phyloP scores from a whole-genome alignment of 2,888 invertebrate species.

The Timandra comae region DNA sequence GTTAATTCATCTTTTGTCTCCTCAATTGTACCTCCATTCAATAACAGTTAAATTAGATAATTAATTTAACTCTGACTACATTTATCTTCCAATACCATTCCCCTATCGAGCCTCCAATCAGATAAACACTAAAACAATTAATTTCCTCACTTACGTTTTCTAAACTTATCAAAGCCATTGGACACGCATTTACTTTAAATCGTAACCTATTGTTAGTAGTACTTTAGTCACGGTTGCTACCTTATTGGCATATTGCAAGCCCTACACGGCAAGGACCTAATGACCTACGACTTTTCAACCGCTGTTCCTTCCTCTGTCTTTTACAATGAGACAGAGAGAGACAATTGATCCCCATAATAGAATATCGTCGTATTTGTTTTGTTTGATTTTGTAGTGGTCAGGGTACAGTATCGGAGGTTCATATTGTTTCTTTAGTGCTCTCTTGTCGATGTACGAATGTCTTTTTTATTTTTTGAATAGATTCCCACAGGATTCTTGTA shows the following conservation, averaged over 20 bases:
- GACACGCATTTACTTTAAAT: slow-evolving; percentile 26
- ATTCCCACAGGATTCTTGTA: slow-evolving; percentile 20
- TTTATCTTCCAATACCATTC: background rate
- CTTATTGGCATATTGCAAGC: slow-evolving; percentile 75
- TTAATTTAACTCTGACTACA: no score
- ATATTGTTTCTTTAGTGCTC: slow-evolving; percentile 31
- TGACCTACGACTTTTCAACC: slow-evolving; percentile 76
- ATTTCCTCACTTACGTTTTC: slow-evolving; percentile 24
- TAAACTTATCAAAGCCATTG: slow-evolving; percentile 59
- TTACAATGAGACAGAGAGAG: slow-evolving; percentile 36
- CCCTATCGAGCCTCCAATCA: background rate
- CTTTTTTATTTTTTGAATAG: slow-evolving; percentile 17
- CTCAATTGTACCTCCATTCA: no score
- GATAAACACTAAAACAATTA: slow-evolving; percentile 31
- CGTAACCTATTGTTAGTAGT: slow-evolving; percentile 63
- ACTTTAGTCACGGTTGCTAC: slow-evolving; percentile 66
- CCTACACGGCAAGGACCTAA: slow-evolving; percentile 71
- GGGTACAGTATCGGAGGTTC: slow-evolving; percentile 58
- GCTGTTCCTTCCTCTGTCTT: slow-evolving; percentile 48
- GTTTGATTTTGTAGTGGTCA: slow-evolving; percentile 66
- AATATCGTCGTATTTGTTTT: slow-evolving; percentile 67
- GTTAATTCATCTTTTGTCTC: no score
- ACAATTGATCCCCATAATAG: slow-evolving; percentile 61
- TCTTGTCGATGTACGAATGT: slow-evolving; percentile 4
- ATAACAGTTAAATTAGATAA: no score